Base-by-base conservation (phyloP, 1,140 invertebrate species). In the Heliconius hermathena region DNA sequence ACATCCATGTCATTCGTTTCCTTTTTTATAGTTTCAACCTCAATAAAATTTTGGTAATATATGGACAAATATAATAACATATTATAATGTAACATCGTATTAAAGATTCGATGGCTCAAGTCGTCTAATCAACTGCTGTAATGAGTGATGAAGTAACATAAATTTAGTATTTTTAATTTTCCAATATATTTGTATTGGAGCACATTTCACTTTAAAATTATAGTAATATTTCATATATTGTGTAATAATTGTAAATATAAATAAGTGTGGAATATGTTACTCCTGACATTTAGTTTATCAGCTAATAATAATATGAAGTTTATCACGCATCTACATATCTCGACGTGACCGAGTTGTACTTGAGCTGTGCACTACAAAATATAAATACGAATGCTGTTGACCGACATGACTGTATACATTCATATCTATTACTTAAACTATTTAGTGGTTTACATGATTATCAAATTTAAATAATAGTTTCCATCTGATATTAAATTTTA, bases 291-390 rank as follows among this genome's bases (percentile, higher is more conserved):
- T 76, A 71, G 22, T 76, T 76, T 76, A 76, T 76, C 41, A 38
- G 16, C 41, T 71, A 33, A 36, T 36, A 22, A 71, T 76, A 66
- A 29, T 66, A 29, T 76, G 38, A 66, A 71, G 38, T 70, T 70
- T 76, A 76, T 75, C 57, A 76, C 60, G 22, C 57, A 76, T 76
- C 74, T 73, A 73, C 74, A 41, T 80, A 76, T 80, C 72, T 66
- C 52, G 79, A 76, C 71, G 73, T 76, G 74, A 80, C 74, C 74
- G 74, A 52, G 75, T 73, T 66, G 79, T 80, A 74, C 73, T 79
- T 74, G 73, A 79, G 41, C 29, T 29, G 36, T n/a, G 13, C 54
- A 41, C 54, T 75, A 66, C 26, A 66, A 26, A 66, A 29, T 29
- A 22, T 72, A 46, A 78, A 78, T 74, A 33, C 26, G 38, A 36